phyloP scores from a whole-genome alignment of 2,797 vertebrate genomes.

The Synaphobranchus kaupii region DNA sequence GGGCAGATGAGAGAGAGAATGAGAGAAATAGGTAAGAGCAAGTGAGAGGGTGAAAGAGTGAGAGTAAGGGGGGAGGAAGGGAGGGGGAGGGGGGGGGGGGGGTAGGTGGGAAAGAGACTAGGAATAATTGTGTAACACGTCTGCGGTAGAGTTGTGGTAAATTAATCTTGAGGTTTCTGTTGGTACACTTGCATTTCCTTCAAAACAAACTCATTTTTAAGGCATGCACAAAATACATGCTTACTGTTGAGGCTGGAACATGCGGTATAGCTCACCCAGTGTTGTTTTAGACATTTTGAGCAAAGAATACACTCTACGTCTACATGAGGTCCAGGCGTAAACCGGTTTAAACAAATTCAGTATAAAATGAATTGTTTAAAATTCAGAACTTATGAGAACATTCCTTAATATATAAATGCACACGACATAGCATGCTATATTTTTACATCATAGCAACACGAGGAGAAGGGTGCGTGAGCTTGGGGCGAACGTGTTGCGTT shows the following conservation, averaged over 20 bases:
- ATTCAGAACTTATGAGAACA: not conserved
- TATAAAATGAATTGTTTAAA: not conserved
- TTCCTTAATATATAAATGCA: not conserved
- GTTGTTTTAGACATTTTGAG: not conserved
- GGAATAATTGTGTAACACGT: not conserved
- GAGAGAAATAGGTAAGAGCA: not conserved
- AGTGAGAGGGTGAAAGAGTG: not conserved
- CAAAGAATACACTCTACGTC: not conserved
- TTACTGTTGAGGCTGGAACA: not conserved
- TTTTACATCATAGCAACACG: not conserved
- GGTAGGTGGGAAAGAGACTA: not conserved
- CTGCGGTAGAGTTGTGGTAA: not conserved
- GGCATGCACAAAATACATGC: not conserved
- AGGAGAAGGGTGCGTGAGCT: not conserved
- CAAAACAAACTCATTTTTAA: not conserved
- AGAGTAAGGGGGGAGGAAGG: conserved; percentile 38
- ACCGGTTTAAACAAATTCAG: not conserved
- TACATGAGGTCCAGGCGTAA: not conserved
- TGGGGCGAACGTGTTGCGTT: not conserved
- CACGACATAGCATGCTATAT: not conserved
- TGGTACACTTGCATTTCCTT: not conserved
- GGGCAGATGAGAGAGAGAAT: conserved; percentile 28
- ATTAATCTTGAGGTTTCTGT: not conserved
- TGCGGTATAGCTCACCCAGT: not conserved
- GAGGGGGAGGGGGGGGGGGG: conserved; percentile 50